These are phyloP conservation scores for Drosophila sulfurigaster DNA, from an alignment of 1,140 invertebrate genomes.

Conservation along the genomic window DNA sequence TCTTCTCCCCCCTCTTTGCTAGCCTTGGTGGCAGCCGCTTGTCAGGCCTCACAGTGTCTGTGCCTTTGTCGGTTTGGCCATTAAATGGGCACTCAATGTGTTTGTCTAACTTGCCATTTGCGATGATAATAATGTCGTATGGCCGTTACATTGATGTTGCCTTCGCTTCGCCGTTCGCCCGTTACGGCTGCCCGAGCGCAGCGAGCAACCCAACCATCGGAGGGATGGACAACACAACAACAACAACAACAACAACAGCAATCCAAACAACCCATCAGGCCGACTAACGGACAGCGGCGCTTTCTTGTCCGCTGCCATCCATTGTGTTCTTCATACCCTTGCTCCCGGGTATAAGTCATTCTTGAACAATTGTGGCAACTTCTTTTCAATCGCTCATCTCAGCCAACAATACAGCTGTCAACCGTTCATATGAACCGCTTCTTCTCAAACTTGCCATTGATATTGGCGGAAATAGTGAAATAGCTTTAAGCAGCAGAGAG, in stretches of 20 bases:
- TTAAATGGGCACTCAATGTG: slow-evolving; percentile 83
- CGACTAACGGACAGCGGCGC: slow-evolving; percentile 14
- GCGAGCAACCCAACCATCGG: slow-evolving; percentile 12
- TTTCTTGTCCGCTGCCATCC: slow-evolving; percentile 24
- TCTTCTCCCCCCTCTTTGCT: not conserved
- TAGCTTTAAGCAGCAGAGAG: too few species aligned
- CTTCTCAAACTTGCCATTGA: not conserved
- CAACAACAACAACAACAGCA: slow-evolving; percentile 5
- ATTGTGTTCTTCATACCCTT: slow-evolving; percentile 21
- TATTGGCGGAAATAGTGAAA: too few species aligned
- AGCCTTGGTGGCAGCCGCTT: slow-evolving; percentile 11
- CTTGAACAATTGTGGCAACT: not conserved
- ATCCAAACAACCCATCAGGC: slow-evolving; percentile 10
- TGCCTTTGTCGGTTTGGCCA: slow-evolving; percentile 56
- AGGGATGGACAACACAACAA: slow-evolving; percentile 1
- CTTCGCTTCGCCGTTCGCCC: slow-evolving; percentile 26
- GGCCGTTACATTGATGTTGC: slow-evolving; percentile 76
- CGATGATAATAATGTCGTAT: slow-evolving; percentile 83
- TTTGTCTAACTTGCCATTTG: slow-evolving; percentile 83
- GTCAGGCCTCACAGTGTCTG: slow-evolving; percentile 24
- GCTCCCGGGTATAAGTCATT: not conserved
- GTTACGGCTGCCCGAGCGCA: slow-evolving; percentile 32
- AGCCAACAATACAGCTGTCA: not conserved
- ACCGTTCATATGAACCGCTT: not conserved
- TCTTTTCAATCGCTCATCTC: not conserved